Base-by-base conservation (phyloP, 2,888 invertebrate genomes). In the Sinopyrophorus schimmeli region DNA sequence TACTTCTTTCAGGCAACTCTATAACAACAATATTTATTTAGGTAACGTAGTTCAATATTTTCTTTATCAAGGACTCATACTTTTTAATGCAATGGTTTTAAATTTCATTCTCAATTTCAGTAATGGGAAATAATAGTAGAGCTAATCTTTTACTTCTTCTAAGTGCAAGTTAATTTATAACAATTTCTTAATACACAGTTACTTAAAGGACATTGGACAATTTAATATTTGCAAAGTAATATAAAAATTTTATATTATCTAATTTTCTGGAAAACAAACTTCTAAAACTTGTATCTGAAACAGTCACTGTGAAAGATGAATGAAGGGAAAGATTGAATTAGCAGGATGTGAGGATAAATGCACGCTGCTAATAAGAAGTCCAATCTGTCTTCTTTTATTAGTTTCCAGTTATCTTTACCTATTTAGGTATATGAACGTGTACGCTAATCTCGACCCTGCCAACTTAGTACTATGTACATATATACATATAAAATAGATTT, bases 351-450 rank as follows among this genome's bases (percentile, higher is more conserved):
- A 62, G 62, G 57, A 60, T 55, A 64, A 68, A 64, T 66, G 59
- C 63, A 62, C 56, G 53, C 56, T 55, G 63, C 62, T 67, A 68
- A 66, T 68, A 67, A 66, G 62, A 64, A 61, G 55, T 53, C 61
- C 66, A 63, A 70, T 70, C 70, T 65, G 65, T 70, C 70, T 70
- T 71, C 71, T 64, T 70, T 70, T 61, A 64, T 66, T 66, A 66
- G 60, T 60, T 63, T 44, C 48, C 28, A 47, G 42, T 53, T 50
- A 49, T 49, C 42, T 49, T 24, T 14, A 20, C 39, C 34, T 43
- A 42, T 35, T 21, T n/a, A n/a, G n/a, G n/a, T n/a, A n/a, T n/a
- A n/a, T n/a, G n/a, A n/a, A 39, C 32, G 34, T 34, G 34, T 34
- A 31, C 24, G 42, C 21, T 31, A 24, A 23, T 20, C 24, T 42